phyloP scores from a whole-genome alignment of 2,113 vertebrate species.

The Amphiprion percula region DNA sequence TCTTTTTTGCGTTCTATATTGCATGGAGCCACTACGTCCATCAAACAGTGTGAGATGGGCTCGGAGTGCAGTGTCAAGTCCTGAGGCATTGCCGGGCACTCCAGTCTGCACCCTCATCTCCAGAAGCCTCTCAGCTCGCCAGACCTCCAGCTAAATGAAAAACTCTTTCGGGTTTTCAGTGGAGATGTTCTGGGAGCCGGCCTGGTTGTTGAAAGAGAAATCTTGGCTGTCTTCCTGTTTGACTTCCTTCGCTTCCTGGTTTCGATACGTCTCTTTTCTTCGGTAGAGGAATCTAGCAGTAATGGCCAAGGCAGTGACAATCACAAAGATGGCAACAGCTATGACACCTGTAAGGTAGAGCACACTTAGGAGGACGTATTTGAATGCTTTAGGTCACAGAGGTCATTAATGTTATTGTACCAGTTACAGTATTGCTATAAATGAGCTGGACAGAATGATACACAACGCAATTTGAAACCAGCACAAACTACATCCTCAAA shows the following conservation, averaged over 20 bases:
- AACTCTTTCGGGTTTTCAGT: constrained; percentile 93
- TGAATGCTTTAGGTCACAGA: too few relatives aligned
- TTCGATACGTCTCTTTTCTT: constrained; percentile 89
- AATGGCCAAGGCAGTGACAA: constrained; percentile 87
- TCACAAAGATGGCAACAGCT: constrained; percentile 91
- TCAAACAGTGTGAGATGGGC: constrained; percentile 2
- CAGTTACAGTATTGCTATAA: too few relatives aligned
- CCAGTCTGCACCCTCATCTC: constrained; percentile 39
- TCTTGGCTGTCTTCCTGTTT: constrained; percentile 89
- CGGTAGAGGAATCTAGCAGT: constrained; percentile 87
- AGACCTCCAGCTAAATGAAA: constrained; percentile 87
- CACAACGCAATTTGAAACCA: too few relatives aligned
- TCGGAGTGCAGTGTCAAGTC: constrained; percentile 57
- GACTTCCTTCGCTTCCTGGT: constrained; percentile 87
- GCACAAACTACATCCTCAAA: too few relatives aligned
- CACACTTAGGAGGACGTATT: background rate
- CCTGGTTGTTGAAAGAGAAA: constrained; percentile 88
- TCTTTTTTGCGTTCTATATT: constrained; percentile 1
- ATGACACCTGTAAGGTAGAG: constrained; percentile 87
- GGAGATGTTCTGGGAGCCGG: constrained; percentile 85
- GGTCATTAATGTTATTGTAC: too few relatives aligned
- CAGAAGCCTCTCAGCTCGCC: constrained; percentile 2
- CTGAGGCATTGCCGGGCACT: constrained; percentile 44
- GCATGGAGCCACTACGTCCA: constrained; percentile 18
- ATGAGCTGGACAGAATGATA: too few relatives aligned